Evolutionary conservation across 2,113 vertebrate species (phyloP).

Genomic region (Calyptommatus sinebrachiatus): DNA sequence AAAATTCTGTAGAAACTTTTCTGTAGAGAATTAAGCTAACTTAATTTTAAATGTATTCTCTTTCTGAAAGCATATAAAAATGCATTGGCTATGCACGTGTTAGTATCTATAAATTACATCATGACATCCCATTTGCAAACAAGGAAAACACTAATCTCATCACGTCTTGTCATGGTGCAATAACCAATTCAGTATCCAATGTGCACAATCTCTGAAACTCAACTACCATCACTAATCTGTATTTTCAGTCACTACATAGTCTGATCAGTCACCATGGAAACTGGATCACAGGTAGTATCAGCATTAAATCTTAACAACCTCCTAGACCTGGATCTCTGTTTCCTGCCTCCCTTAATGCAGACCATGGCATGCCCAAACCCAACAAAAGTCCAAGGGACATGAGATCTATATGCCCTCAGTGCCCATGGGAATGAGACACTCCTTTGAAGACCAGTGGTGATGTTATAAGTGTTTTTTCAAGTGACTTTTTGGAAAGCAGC

Average conservation of each 20-base stretch:
- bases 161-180: not conserved
- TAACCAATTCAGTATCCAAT: not conserved
- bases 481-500: too few species aligned
- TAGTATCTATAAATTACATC: not conserved
- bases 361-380: too few species aligned
- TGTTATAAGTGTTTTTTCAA: too few species aligned
- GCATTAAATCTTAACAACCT: not conserved
- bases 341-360: too few species aligned
- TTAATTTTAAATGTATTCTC: not conserved
- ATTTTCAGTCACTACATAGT: not conserved
- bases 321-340: not conserved
- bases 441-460: too few species aligned
- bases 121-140: not conserved
- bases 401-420: too few species aligned
- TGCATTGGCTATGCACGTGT: not conserved
- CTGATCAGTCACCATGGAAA: slow-evolving; percentile 21
- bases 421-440: too few species aligned
- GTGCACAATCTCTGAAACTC: not conserved
- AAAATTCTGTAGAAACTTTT: not conserved
- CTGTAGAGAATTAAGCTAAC: not conserved
- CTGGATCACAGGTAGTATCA: not conserved
- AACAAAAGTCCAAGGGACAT: too few species aligned
- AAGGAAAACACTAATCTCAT: not conserved
- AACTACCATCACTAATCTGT: not conserved
- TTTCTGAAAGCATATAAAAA: not conserved